A percentile compares a stretch with the other conserved stretches of the same genome.
Evolutionary conservation across 1,140 invertebrate species (phyloP).

Genomic region (Choristoneura fumiferana): DNA sequence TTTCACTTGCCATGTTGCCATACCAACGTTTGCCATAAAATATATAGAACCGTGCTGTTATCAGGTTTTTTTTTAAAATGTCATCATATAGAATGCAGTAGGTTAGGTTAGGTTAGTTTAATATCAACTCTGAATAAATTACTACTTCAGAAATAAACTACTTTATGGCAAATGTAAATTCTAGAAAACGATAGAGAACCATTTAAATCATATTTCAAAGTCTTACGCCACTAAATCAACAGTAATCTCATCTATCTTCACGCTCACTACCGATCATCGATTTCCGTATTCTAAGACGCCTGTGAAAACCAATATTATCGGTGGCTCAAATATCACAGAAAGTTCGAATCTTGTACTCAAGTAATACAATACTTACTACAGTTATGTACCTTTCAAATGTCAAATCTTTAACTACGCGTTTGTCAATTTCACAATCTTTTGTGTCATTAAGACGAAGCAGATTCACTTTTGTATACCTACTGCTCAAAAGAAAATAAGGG

Average conservation of each 20-base stretch:
- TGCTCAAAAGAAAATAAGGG: too few relatives aligned
- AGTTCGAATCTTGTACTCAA: conserved; percentile 7
- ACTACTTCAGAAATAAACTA: too few relatives aligned
- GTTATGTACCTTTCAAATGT: not conserved
- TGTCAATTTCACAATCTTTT: conserved; percentile 19
- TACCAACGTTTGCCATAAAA: too few relatives aligned
- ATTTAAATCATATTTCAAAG: conserved; percentile 51
- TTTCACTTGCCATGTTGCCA: too few relatives aligned
- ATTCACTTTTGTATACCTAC: too few relatives aligned
- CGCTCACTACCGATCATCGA: conserved; percentile 33
- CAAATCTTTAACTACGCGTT: not conserved
- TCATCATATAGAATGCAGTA: too few relatives aligned
- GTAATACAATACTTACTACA: not conserved
- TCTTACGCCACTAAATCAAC: conserved; percentile 46
- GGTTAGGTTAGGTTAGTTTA: too few relatives aligned
- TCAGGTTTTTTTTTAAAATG: too few relatives aligned
- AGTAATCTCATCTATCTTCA: conserved; percentile 60
- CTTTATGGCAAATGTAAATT: too few relatives aligned
- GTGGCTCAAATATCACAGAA: conserved; percentile 41
- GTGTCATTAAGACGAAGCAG: not conserved
- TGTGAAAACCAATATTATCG: conserved; percentile 55
- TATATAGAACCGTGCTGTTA: too few relatives aligned
- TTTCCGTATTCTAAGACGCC: conserved; percentile 43
- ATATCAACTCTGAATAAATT: too few relatives aligned
- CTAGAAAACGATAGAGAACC: too few relatives aligned